A percentile compares a stretch with the other conserved stretches of the same genome.
phyloP scores from a whole-genome alignment of 2,113 vertebrate genomes.

The Mola mola region DNA sequence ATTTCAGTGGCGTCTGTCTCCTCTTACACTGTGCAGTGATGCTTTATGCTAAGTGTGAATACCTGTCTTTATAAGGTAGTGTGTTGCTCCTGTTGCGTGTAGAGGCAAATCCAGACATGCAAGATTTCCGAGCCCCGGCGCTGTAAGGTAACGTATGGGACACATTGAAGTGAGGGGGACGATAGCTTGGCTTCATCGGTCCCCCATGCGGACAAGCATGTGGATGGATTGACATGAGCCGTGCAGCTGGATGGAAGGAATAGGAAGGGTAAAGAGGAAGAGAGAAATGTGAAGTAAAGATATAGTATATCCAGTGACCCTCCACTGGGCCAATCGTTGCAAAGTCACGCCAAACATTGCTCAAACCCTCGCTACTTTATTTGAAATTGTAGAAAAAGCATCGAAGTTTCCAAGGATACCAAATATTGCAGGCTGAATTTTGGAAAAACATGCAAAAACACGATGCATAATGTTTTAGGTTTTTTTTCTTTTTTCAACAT shows the following conservation, averaged over 20 bases:
- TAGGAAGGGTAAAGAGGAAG: slow-evolving; percentile 7
- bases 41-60: slow-evolving; percentile 75
- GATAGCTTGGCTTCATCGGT: slow-evolving; percentile 19
- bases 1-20: slow-evolving; percentile 66
- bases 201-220: slow-evolving; percentile 14
- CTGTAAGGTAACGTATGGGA: slow-evolving; percentile 68
- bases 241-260: slow-evolving; percentile 17
- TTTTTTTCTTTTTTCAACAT: too few relatives aligned
- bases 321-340: not conserved
- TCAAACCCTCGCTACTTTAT: slow-evolving; percentile 21
- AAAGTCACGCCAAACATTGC: slow-evolving; percentile 8
- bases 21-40: slow-evolving; percentile 72
- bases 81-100: slow-evolving; percentile 54
- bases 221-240: slow-evolving; percentile 12
- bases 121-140: slow-evolving; percentile 33
- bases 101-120: slow-evolving; percentile 49
- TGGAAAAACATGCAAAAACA: slow-evolving; percentile 2
- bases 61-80: slow-evolving; percentile 83
- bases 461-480: not conserved
- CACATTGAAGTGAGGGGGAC: slow-evolving; percentile 30
- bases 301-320: slow-evolving; percentile 1
- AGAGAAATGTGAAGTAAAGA: not conserved
- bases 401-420: slow-evolving; percentile 26
- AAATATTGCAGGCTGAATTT: slow-evolving; percentile 19
- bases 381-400: slow-evolving; percentile 13